A percentile compares a stretch with the other conserved stretches of the same genome.
phyloP scores from a whole-genome alignment of 2,888 invertebrate genomes.

The Drosophila nigricruria region DNA sequence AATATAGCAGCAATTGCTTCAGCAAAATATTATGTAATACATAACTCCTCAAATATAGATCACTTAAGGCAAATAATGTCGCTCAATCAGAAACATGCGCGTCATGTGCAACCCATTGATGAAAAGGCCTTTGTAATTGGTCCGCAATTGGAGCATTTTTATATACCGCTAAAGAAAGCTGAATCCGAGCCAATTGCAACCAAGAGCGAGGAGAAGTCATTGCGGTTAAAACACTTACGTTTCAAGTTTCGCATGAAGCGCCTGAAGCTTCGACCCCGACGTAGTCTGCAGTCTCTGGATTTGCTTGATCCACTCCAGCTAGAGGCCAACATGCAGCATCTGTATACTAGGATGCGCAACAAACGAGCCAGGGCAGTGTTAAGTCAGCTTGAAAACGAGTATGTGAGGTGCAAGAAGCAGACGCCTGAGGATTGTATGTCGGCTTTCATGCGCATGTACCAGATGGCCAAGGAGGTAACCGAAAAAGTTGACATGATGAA shows the following conservation, averaged over 20 bases:
- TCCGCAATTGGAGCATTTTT: conserved; percentile 51
- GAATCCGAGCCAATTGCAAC: conserved; percentile 11
- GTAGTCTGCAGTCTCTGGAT: conserved; percentile 46
- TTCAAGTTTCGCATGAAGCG: conserved; percentile 52
- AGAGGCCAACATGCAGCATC: conserved; percentile 66
- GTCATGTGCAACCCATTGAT: conserved; percentile 44
- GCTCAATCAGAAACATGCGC: conserved; percentile 57
- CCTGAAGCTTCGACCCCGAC: conserved; percentile 34
- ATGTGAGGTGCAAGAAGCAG: conserved; percentile 78
- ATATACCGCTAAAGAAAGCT: conserved; percentile 23
- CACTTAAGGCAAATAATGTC: conserved; percentile 64
- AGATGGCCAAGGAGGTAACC: conserved; percentile 81
- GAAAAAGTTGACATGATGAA: conserved; percentile 83
- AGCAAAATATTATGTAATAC: not conserved
- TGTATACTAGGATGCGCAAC: conserved; percentile 75
- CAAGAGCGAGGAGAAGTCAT: conserved; percentile 38
- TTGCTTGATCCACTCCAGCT: conserved; percentile 72
- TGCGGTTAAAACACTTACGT: conserved; percentile 58
- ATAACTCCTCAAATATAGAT: conserved; percentile 45
- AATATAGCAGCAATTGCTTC: not conserved
- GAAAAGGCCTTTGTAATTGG: conserved; percentile 40
- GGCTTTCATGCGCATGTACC: conserved; percentile 81
- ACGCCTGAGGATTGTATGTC: conserved; percentile 77
- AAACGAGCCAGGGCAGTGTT: conserved; percentile 77
- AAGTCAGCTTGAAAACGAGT: conserved; percentile 75